A percentile compares a stretch with the other conserved stretches of the same genome.
Conservation (phyloP, 2,888 invertebrate genomes). For the Epistrophe eligans region DNA sequence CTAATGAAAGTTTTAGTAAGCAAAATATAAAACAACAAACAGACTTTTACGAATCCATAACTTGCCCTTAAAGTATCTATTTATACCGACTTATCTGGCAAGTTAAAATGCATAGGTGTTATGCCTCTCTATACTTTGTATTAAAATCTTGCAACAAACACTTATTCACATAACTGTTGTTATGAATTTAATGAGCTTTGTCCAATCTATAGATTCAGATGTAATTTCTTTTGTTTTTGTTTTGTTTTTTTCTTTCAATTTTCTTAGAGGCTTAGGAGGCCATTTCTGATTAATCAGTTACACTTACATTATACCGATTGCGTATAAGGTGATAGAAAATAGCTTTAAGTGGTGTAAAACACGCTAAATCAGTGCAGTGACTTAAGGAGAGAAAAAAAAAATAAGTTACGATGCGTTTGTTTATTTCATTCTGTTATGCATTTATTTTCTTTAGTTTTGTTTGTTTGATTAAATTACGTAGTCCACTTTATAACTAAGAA, state of each 20-base stretch:
- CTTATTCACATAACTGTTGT: constrained; percentile 15
- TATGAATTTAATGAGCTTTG: constrained; percentile 27
- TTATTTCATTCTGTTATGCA: constrained; percentile 6
- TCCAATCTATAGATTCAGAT: neutral
- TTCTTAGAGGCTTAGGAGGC: neutral
- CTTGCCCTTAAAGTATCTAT: neutral
- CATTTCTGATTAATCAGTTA: neutral
- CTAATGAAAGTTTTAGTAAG: too few relatives aligned
- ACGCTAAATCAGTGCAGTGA: neutral
- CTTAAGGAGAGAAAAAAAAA: neutral
- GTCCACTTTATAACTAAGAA: neutral
- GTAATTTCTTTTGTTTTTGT: neutral
- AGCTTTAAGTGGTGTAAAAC: neutral
- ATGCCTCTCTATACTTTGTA: neutral
- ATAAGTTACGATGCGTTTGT: constrained; percentile 4
- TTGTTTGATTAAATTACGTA: neutral
- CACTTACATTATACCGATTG: constrained; percentile 11
- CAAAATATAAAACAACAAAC: too few relatives aligned
- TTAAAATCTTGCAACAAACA: constrained; percentile 17
- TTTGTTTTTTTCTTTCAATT: neutral
- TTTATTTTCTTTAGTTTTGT: neutral
- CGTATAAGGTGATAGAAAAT: neutral
- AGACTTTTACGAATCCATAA: neutral
- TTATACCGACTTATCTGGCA: too few relatives aligned
- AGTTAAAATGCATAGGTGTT: neutral